Evolutionary conservation across 2,797 vertebrate species (phyloP).

Genomic region (Dermochelys coriacea): DNA sequence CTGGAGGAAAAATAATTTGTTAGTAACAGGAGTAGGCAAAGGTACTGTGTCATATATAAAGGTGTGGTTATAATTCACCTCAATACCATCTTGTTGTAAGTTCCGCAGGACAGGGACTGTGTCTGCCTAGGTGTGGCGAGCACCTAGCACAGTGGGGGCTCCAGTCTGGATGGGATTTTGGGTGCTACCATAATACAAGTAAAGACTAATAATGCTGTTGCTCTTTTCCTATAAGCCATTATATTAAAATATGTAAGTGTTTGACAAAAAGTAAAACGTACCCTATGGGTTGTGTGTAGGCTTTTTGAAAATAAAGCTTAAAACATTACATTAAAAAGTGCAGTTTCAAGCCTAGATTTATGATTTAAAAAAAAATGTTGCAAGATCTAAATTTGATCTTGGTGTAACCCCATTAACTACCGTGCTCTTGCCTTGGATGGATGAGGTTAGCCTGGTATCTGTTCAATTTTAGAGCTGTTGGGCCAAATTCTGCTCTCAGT

Average conservation of each 20-base stretch:
- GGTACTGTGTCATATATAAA: background rate
- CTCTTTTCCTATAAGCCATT: background rate
- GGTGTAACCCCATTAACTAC: background rate
- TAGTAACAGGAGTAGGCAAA: background rate
- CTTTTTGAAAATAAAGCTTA: background rate
- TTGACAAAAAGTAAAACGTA: background rate
- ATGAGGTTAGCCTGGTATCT: background rate
- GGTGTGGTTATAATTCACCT: background rate
- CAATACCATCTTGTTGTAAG: background rate
- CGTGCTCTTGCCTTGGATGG: background rate
- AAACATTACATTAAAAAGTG: background rate
- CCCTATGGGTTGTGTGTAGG: background rate
- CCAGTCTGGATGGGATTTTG: background rate
- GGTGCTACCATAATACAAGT: background rate
- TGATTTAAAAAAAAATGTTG: background rate
- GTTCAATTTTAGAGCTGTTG: background rate
- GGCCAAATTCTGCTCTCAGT: background rate
- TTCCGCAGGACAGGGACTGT: background rate
- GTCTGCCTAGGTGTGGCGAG: background rate
- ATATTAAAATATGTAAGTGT: background rate
- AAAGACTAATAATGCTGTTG: background rate
- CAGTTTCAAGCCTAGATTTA: background rate
- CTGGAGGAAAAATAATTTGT: background rate
- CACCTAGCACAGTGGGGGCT: background rate
- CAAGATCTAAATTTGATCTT: background rate